Evolutionary conservation across 2,797 vertebrate species (phyloP).

Genomic region (Microctenopoma lineatum): DNA sequence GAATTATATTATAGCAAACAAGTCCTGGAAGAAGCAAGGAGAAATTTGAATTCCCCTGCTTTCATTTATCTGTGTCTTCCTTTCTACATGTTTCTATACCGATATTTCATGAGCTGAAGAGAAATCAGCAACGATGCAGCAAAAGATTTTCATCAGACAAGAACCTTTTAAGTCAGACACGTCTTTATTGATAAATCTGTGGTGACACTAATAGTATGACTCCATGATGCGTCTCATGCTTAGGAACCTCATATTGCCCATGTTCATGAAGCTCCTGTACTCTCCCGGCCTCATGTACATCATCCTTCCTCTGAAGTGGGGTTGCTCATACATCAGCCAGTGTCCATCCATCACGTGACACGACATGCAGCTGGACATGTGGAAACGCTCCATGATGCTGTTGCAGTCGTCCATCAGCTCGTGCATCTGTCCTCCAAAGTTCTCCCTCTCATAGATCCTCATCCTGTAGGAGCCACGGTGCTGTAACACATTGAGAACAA

Average conservation of each 20-base stretch:
- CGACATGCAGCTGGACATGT: constrained; percentile 62
- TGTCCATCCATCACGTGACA: constrained; percentile 62
- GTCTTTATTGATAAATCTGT: constrained; percentile 37
- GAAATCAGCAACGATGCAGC: too few species aligned
- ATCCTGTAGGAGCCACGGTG: constrained; percentile 54
- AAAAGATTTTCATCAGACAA: neutral
- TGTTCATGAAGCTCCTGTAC: constrained; percentile 59
- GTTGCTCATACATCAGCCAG: constrained; percentile 65
- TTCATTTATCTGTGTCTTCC: too few species aligned
- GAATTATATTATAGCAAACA: too few species aligned
- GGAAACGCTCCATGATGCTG: constrained; percentile 50
- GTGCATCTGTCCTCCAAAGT: constrained; percentile 48
- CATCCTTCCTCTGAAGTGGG: constrained; percentile 53
- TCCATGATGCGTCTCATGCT: constrained; percentile 65
- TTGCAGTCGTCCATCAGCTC: constrained; percentile 67
- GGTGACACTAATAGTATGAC: constrained; percentile 38
- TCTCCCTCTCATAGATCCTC: constrained; percentile 57
- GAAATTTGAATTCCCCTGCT: too few species aligned
- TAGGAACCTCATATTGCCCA: constrained; percentile 49
- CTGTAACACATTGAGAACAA: constrained; percentile 13
- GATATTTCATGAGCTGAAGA: too few species aligned
- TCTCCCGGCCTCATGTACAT: constrained; percentile 66
- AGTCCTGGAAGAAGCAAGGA: too few species aligned
- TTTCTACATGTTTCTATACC: too few species aligned
- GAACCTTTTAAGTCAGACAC: neutral